Evolutionary conservation across 2,113 vertebrate genomes (phyloP).

Genomic region (Notiomystis cincta): DNA sequence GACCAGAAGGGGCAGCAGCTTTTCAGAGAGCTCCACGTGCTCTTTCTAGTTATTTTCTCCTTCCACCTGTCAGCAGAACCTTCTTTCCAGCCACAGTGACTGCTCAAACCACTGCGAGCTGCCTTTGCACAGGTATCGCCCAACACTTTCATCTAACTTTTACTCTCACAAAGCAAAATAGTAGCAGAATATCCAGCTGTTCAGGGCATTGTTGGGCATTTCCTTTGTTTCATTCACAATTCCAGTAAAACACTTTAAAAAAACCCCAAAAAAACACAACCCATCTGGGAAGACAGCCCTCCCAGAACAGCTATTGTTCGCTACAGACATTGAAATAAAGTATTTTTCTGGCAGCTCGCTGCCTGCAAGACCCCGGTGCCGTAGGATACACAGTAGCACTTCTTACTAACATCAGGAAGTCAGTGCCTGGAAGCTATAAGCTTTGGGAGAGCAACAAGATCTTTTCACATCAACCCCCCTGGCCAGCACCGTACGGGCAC

Average conservation of each 20-base stretch:
- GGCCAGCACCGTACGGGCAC: fast-evolving
- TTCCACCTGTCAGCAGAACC: not conserved
- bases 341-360: not conserved
- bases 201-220: slow-evolving; percentile 2
- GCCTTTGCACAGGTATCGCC: not conserved
- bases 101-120: not conserved
- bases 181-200: slow-evolving; percentile 16
- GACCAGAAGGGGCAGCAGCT: not conserved
- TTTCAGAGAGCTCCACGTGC: not conserved
- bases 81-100: not conserved
- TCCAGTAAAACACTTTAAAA: not conserved
- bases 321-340: not conserved
- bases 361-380: not conserved
- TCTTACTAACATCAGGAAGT: not conserved
- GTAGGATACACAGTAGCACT: fast-evolving
- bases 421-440: not conserved
- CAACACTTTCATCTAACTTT: slow-evolving; percentile 15
- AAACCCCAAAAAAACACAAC: not conserved
- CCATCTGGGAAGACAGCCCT: not conserved
- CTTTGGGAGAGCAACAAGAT: not conserved
- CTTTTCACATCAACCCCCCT: not conserved
- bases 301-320: not conserved
- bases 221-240: slow-evolving; percentile 42
- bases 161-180: not conserved
- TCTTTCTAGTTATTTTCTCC: not conserved